phyloP scores from a whole-genome alignment of 2,888 invertebrate genomes.

The Galerucella nymphaeae region DNA sequence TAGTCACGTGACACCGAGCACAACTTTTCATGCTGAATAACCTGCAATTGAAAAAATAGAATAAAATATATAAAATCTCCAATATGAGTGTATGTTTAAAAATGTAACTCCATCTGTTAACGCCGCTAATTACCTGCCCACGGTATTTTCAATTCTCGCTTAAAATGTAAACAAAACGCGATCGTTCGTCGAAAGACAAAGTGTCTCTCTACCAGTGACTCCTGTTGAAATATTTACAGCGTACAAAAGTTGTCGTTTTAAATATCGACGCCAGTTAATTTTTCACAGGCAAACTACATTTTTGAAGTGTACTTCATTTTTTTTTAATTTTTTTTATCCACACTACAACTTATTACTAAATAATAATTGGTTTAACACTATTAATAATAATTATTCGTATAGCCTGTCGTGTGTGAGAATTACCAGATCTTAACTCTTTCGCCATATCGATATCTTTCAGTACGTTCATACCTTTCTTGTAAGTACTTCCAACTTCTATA shows the following conservation, averaged over 20 bases:
- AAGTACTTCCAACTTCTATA: neutral
- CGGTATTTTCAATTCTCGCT: constrained; percentile 47
- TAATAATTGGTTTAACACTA: too few species aligned
- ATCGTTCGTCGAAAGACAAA: constrained; percentile 44
- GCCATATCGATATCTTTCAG: too few species aligned
- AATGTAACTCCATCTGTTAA: constrained; percentile 55
- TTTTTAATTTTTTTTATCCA: too few species aligned
- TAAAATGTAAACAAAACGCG: constrained; percentile 43
- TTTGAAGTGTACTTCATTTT: too few species aligned
- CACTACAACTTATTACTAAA: too few species aligned
- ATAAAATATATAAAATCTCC: neutral
- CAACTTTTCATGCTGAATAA: constrained; percentile 91
- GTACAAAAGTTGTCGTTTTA: neutral
- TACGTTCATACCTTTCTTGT: too few species aligned
- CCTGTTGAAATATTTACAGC: constrained; percentile 46
- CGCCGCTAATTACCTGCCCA: constrained; percentile 57
- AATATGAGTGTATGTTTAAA: constrained; percentile 21
- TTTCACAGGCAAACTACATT: too few species aligned
- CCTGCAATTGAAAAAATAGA: constrained; percentile 71
- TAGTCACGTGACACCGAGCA: constrained; percentile 88
- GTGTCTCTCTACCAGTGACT: constrained; percentile 36
- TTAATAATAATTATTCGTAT: neutral
- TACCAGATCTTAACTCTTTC: too few species aligned
- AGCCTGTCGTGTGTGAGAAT: neutral
- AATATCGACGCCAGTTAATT: neutral